Percentiles rank a stretch among this genome's conserved stretches.
phyloP scores from a whole-genome alignment of 2,113 vertebrate genomes.

The Ameiurus melas region DNA sequence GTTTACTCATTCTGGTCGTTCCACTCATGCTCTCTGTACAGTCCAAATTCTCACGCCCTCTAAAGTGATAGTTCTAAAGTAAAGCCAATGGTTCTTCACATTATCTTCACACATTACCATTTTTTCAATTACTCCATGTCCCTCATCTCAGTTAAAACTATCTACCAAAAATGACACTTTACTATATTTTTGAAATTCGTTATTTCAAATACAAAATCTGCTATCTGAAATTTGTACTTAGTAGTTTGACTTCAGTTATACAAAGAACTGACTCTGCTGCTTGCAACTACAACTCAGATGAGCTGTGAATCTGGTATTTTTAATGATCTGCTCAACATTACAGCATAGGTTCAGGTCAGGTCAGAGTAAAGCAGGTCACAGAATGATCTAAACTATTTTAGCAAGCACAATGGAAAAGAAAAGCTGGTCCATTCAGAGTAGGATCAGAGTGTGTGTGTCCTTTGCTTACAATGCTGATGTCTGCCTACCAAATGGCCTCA shows the following conservation, averaged over 20 bases:
- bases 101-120: not conserved
- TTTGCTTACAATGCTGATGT: slow-evolving; percentile 42
- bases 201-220: not conserved
- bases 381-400: slow-evolving; percentile 52
- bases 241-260: not conserved
- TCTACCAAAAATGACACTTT: not conserved
- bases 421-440: slow-evolving; percentile 41
- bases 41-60: not conserved
- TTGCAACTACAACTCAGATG: not conserved
- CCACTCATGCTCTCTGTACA: not conserved
- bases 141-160: not conserved
- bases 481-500: slow-evolving; percentile 25
- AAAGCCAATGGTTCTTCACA: not conserved
- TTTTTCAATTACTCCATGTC: not conserved
- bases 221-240: not conserved
- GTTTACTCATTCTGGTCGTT: not conserved
- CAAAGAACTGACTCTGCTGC: not conserved
- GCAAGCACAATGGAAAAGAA: slow-evolving; percentile 50
- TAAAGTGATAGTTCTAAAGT: not conserved
- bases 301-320: slow-evolving; percentile 13
- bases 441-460: slow-evolving; percentile 41
- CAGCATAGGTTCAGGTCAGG: slow-evolving; percentile 25
- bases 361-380: slow-evolving; percentile 38
- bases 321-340: slow-evolving; percentile 20
- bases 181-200: not conserved